Evolutionary conservation across 2,888 invertebrate genomes (phyloP).

Genomic region (Chymomyza caudatula): DNA sequence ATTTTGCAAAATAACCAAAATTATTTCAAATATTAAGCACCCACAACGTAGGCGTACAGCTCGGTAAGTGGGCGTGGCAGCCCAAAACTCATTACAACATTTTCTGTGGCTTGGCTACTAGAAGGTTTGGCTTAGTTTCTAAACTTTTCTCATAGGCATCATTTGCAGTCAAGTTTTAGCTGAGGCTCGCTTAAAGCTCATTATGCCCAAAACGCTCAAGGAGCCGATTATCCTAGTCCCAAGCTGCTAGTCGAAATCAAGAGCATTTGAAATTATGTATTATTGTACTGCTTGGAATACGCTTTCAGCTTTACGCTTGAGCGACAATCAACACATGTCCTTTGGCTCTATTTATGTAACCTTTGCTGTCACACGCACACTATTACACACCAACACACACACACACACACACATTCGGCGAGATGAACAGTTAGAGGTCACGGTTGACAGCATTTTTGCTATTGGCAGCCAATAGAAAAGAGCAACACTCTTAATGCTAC

Average conservation of each 20-base stretch:
- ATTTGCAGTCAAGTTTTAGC: neutral
- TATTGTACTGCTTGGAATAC: slow-evolving; percentile 26
- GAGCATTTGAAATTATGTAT: neutral
- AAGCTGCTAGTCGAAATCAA: neutral
- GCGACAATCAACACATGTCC: slow-evolving; percentile 49
- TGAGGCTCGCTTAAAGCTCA: neutral
- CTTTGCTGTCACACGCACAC: slow-evolving; percentile 26
- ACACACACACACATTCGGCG: neutral
- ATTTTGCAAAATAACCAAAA: slow-evolving; percentile 40
- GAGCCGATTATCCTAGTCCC: neutral
- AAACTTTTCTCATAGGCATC: neutral
- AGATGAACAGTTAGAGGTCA: slow-evolving; percentile 8
- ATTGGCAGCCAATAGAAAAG: slow-evolving; percentile 51
- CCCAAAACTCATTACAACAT: neutral
- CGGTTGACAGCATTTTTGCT: slow-evolving; percentile 32
- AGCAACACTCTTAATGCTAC: neutral
- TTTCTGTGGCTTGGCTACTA: neutral
- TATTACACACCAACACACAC: slow-evolving; percentile 4
- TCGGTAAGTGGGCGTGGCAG: neutral
- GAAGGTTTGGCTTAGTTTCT: neutral
- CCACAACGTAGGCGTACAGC: neutral
- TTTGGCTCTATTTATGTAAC: slow-evolving; percentile 20
- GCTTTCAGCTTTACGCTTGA: slow-evolving; percentile 61
- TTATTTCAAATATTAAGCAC: slow-evolving; percentile 27
- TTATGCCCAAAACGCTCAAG: neutral